A percentile compares a stretch with the other conserved stretches of the same genome.
These are phyloP conservation scores for Chitala chitala DNA, from an alignment of 2,113 vertebrate genomes.

Conservation along the genomic window DNA sequence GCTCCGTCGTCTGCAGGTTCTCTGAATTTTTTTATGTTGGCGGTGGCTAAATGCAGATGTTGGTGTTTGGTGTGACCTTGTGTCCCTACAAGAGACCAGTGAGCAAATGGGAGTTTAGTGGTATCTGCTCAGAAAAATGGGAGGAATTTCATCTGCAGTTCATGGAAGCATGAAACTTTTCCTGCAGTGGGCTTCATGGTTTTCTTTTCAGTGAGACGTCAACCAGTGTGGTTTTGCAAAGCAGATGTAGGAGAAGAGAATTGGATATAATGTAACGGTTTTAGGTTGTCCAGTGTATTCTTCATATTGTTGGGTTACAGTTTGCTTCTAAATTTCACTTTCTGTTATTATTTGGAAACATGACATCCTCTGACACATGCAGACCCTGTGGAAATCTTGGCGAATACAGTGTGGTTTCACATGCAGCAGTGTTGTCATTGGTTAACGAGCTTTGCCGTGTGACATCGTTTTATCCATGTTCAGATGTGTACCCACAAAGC, in stretches of 20 bases:
- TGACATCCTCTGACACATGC: no score
- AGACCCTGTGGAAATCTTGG: no score
- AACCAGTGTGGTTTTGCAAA: no score
- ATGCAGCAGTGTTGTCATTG: neutral
- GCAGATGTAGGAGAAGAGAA: neutral
- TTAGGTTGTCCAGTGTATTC: no score
- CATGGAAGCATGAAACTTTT: neutral
- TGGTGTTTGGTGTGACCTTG: neutral
- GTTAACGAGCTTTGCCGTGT: neutral
- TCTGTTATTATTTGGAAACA: no score
- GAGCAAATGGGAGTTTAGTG: neutral
- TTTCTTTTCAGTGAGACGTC: conserved; percentile 4
- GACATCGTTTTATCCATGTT: no score
- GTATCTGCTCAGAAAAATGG: neutral
- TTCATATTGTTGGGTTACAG: no score
- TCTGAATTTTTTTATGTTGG: no score
- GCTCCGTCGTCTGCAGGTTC: no score
- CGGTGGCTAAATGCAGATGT: no score
- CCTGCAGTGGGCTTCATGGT: neutral
- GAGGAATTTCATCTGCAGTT: neutral
- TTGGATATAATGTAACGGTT: neutral
- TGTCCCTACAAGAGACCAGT: neutral
- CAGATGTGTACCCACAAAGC: neutral
- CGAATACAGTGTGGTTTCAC: neutral
- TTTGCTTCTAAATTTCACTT: no score